Percentiles rank a stretch among this genome's conserved stretches.
phyloP scores from a whole-genome alignment of 2,113 vertebrate genomes.

The Erythrolamprus reginae region DNA sequence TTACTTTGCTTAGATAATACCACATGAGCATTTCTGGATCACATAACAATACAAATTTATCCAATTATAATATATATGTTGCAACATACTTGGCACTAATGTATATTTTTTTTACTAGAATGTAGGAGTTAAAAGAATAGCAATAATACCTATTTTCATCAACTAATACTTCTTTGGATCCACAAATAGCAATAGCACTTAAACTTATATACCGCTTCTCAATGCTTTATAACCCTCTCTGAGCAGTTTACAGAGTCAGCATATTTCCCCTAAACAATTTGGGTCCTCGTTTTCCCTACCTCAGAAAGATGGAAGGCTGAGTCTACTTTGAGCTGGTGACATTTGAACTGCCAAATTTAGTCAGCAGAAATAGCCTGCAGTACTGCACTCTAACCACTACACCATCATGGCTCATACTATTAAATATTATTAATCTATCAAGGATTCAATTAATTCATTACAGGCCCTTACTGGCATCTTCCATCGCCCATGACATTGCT shows the following conservation, averaged over 20 bases:
- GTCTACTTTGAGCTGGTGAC: too few species aligned
- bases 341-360: too few species aligned
- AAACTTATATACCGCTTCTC: too few species aligned
- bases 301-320: too few species aligned
- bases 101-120: not conserved
- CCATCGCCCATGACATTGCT: not conserved
- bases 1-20: not conserved
- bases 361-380: too few species aligned
- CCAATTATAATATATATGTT: not conserved
- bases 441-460: not conserved
- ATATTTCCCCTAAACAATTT: too few species aligned
- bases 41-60: not conserved
- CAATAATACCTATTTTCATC: not conserved
- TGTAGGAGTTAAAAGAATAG: not conserved
- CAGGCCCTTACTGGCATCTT: not conserved
- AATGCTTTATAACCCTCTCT: too few species aligned
- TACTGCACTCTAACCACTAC: too few species aligned
- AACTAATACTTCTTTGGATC: not conserved
- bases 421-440: not conserved
- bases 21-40: not conserved
- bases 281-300: too few species aligned
- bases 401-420: too few species aligned
- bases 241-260: too few species aligned
- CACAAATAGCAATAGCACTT: not conserved
- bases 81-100: not conserved